Evolutionary conservation across 1,140 invertebrate genomes (phyloP).

Genomic region (Meteorus sp.): DNA sequence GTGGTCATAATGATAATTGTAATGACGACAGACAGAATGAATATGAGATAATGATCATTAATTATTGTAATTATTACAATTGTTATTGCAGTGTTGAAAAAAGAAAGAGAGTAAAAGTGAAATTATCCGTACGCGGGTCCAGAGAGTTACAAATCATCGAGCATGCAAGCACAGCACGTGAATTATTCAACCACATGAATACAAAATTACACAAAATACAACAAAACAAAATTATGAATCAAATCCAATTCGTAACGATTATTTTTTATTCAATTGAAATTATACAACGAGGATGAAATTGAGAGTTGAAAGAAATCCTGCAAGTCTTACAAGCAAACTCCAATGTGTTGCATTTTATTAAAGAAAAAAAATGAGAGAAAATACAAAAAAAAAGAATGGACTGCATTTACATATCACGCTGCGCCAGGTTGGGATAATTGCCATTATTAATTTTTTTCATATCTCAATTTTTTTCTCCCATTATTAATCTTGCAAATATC

Average conservation of each 20-base stretch:
- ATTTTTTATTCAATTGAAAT: too few species aligned
- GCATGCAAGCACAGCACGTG: too few species aligned
- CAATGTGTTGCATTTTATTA: not conserved
- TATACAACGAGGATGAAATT: too few species aligned
- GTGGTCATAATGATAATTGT: constrained; percentile 35
- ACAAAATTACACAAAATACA: too few species aligned
- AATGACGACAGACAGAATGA: constrained; percentile 9
- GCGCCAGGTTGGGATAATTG: constrained; percentile 54
- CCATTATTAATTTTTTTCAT: constrained; percentile 35
- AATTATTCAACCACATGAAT: too few species aligned
- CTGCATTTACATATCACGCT: constrained; percentile 42
- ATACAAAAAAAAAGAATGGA: not conserved
- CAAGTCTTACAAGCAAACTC: too few species aligned
- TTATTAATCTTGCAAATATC: constrained; percentile 58
- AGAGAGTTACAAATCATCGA: not conserved
- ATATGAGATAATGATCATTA: not conserved
- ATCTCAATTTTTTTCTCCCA: constrained; percentile 37
- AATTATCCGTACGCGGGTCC: not conserved
- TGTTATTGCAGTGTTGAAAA: constrained; percentile 57
- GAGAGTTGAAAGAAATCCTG: too few species aligned
- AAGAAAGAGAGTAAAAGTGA: not conserved
- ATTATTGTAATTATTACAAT: constrained; percentile 40
- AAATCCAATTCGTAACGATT: too few species aligned
- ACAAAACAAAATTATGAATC: too few species aligned
- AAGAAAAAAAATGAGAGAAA: not conserved